These are phyloP conservation scores for Scaptodrosophila lebanonensis DNA, from an alignment of 1,140 invertebrate genomes.

Conservation along the genomic window DNA sequence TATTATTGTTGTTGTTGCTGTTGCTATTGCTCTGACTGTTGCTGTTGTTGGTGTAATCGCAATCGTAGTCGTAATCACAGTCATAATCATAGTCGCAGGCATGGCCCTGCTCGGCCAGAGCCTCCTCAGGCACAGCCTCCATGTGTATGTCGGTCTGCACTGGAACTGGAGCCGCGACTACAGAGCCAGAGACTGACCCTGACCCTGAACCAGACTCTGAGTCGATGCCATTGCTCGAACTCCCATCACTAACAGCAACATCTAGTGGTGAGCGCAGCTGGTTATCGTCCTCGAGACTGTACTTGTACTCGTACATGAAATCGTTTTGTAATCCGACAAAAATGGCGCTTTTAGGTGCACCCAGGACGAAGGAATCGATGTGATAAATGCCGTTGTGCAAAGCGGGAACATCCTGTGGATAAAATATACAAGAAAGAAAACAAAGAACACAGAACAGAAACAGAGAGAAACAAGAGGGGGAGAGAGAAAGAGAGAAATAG, in stretches of 20 bases:
- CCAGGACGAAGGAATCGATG: slow-evolving; percentile 73
- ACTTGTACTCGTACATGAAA: slow-evolving; percentile 57
- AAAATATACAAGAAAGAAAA: slow-evolving; percentile 58
- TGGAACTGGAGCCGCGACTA: slow-evolving; percentile 2
- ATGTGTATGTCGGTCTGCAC: slow-evolving; percentile 3
- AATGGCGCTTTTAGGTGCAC: slow-evolving; percentile 73
- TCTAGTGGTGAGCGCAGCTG: not conserved
- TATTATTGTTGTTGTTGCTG: slow-evolving; percentile 7
- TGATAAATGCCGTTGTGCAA: slow-evolving; percentile 66
- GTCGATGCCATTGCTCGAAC: not conserved
- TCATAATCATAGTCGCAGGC: slow-evolving; percentile 51
- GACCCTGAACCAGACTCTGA: no score
- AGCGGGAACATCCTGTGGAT: slow-evolving; percentile 71
- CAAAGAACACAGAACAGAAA: slow-evolving; percentile 30
- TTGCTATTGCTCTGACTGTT: slow-evolving; percentile 7
- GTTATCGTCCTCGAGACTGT: slow-evolving; percentile 25
- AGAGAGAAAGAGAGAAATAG: slow-evolving; percentile 3
- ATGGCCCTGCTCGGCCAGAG: slow-evolving; percentile 6
- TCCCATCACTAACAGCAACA: not conserved
- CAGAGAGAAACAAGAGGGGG: slow-evolving; percentile 7
- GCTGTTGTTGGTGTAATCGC: slow-evolving; percentile 4
- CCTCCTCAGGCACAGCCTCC: slow-evolving; percentile 9
- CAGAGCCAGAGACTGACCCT: no score
- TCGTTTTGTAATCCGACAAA: slow-evolving; percentile 75
- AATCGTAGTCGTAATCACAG: slow-evolving; percentile 15